Evolutionary conservation across 2,888 invertebrate species (phyloP), one percentile per base, ranked within the genome.

Genomic region (Lepidocyrtoides sp.): DNA sequence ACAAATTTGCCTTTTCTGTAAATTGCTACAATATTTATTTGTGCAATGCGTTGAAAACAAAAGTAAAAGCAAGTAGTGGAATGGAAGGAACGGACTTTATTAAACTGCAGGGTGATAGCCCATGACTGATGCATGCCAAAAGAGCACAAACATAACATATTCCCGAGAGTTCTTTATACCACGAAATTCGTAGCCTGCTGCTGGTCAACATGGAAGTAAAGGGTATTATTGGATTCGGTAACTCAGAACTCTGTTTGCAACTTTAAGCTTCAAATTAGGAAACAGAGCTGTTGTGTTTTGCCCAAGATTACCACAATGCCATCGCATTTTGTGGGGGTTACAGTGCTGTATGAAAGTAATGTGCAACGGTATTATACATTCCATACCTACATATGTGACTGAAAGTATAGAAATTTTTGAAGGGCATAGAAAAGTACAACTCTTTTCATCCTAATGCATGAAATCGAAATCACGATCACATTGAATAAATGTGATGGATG

Each of bases 391-490:
- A 48, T 48, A 48, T 1, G 48, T 14, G 1, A 48, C 10, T 54
- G n/a, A 54, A 54, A n/a, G n/a, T 54, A 54, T 17, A n/a, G 14
- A 63, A 63, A 63, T 63, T 3, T 63, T 63, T 63, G 63, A 63
- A 63, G 63, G 63, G 29, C 63, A 63, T 17, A 14, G 63, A 12
- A 29, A 12, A 29, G 29, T 63, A 14, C 26, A 63, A 23, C 63
- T 14, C 23, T 14, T 12, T 63, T 63, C 63, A 14, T 26, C 23
- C 29, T 14, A 14, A 36, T 36, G 36, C 63, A 63, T 10, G 63
- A 2, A 63, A 23, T 60, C 48, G 14, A 48, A 4, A n/a, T 48
- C 48, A 48, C 48, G 57, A 57, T 10, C 14, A 54, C n/a, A 12
- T 54, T 54, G 17, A n/a, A 54, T 7, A 54, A 17, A 3, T 54